phyloP scores from a whole-genome alignment of 1,140 invertebrate genomes.

The Magallana angulata region DNA sequence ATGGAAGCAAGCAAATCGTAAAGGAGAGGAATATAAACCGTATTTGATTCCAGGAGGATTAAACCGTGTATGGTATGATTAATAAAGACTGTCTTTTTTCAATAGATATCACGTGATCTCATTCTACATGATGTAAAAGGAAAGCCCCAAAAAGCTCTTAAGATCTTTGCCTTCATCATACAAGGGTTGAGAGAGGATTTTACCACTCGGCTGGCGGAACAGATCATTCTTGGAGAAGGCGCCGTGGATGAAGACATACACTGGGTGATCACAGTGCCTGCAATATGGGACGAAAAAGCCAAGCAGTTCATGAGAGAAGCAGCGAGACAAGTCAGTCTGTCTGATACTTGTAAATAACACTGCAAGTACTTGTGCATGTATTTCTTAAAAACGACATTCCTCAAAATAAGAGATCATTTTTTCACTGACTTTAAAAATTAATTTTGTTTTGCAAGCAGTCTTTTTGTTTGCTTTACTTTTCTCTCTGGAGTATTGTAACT shows the following conservation, averaged over 20 bases:
- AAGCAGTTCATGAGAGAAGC: conserved; percentile 52
- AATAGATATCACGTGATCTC: neutral
- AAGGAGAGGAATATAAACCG: no score
- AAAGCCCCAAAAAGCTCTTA: conserved; percentile 22
- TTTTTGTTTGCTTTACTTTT: no score
- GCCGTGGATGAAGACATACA: neutral
- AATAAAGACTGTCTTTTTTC: no score
- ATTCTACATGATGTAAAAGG: neutral
- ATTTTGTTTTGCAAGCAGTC: no score
- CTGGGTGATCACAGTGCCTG: conserved; percentile 51
- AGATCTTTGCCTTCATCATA: conserved; percentile 38
- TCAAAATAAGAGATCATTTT: no score
- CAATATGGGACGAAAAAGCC: conserved; percentile 48
- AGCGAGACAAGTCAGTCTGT: conserved; percentile 14
- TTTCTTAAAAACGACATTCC: no score
- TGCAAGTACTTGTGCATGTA: no score
- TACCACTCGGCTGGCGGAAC: neutral
- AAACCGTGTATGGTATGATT: no score
- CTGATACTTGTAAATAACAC: neutral
- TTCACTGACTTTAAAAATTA: no score
- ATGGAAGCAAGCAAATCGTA: no score
- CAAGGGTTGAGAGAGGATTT: conserved; percentile 28
- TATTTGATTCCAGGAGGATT: no score
- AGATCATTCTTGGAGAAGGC: neutral
- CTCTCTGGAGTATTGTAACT: no score